Percentiles rank a stretch among this genome's conserved stretches.
Conservation (phyloP, 53 echinoderm and acorn worm genomes). For the Stichopus horrens region DNA sequence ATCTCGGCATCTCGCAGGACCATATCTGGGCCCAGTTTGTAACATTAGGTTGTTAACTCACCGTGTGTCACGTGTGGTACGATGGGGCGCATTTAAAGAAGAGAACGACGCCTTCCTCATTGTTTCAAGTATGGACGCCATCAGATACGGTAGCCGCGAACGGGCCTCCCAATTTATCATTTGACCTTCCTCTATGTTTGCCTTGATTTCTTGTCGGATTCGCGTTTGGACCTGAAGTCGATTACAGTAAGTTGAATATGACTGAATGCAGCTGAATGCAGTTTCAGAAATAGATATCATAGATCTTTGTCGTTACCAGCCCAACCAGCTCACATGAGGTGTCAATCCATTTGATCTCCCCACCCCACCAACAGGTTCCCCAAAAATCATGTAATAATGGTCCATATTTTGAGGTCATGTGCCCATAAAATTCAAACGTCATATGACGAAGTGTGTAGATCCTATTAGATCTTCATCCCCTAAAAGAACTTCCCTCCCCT, state of each 20-base stretch:
- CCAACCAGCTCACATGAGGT: no score
- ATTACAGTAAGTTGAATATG: neutral
- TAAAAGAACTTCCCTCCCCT: no score
- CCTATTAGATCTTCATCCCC: no score
- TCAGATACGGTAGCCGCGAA: constrained; percentile 69
- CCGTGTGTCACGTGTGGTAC: constrained; percentile 72
- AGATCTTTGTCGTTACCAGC: no score
- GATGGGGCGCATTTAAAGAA: constrained; percentile 77
- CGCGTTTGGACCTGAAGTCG: constrained; percentile 36
- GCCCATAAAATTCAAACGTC: no score
- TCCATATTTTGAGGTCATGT: no score
- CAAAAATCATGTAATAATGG: no score
- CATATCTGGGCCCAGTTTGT: no score
- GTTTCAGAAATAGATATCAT: neutral
- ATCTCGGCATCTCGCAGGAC: no score
- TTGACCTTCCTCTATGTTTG: neutral
- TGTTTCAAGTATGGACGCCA: constrained; percentile 78
- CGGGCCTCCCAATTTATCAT: constrained; percentile 69
- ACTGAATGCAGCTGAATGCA: neutral
- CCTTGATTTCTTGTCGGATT: constrained; percentile 13
- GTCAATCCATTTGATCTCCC: no score
- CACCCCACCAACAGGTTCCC: no score
- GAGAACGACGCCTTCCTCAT: constrained; percentile 77
- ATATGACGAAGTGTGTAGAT: no score
- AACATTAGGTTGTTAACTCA: constrained; percentile 1